phyloP scores from a whole-genome alignment of 2,797 vertebrate species.

The Lophius americanus region DNA sequence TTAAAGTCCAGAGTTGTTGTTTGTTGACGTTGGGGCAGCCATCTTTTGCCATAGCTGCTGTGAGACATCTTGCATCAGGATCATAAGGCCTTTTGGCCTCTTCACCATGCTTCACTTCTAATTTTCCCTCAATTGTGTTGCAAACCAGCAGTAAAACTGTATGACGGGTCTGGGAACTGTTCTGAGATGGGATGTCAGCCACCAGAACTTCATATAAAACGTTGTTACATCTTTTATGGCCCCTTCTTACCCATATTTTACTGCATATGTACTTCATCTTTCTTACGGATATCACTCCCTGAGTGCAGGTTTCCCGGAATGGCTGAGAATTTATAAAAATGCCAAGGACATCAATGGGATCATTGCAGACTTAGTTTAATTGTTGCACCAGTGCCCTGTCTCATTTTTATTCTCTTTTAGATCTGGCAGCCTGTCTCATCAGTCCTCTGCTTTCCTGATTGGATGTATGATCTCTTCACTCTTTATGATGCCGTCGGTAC shows the following conservation, averaged over 20 bases:
- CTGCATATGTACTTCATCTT: conserved; percentile 56
- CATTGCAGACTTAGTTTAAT: conserved; percentile 43
- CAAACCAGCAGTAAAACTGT: conserved; percentile 60
- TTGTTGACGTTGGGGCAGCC: conserved; percentile 57
- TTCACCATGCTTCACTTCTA: conserved; percentile 32
- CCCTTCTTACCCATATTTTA: conserved; percentile 42
- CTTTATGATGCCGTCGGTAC: conserved; percentile 15
- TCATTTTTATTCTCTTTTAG: conserved; percentile 35
- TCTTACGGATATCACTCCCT: conserved; percentile 33
- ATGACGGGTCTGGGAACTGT: conserved; percentile 40
- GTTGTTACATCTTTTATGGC: conserved; percentile 57
- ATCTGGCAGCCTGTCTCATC: conserved; percentile 23
- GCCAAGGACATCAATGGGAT: conserved; percentile 58
- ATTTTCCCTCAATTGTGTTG: conserved; percentile 58
- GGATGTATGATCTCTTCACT: background rate
- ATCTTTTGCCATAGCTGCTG: conserved; percentile 27
- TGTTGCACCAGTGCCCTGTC: conserved; percentile 52
- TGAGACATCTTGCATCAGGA: conserved; percentile 22
- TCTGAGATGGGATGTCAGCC: conserved; percentile 45
- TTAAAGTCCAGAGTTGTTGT: conserved; percentile 44
- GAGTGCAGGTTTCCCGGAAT: conserved; percentile 5
- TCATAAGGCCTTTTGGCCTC: background rate
- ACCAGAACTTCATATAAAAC: conserved; percentile 33
- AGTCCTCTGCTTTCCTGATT: conserved; percentile 5
- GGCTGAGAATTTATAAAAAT: conserved; percentile 15